Evolutionary conservation across 2,888 invertebrate species (phyloP), one percentile per base, ranked within the genome.

Genomic region (Polylopha cassiicola): DNA sequence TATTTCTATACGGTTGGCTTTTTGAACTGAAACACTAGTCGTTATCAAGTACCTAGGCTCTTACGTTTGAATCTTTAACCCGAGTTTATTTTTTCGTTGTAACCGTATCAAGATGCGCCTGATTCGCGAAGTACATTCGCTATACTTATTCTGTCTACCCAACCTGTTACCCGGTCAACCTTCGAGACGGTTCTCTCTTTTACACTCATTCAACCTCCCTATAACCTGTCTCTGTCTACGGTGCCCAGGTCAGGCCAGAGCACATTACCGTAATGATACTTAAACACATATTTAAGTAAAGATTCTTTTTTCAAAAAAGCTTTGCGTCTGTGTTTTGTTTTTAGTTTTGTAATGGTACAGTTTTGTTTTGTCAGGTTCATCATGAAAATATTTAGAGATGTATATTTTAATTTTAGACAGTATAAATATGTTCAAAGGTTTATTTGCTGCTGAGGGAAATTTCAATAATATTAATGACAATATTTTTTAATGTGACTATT

Each of bases 261-360:
- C 64, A 72, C 72, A 80, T 82, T 80, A 81, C 77, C 56, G 80
- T 85, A 84, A 85, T 84, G 78, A 82, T 81, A 82, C 79, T 76
- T 81, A 81, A 82, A 82, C 74, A 82, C 81, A 82, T 78, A 82
- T 84, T 81, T 82, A 81, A 80, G 81, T 81, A 71, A 77, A 76
- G 71, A 68, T 73, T 69, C 67, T 74, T 78, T 36, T 82, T 81
- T 81, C 64, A 55, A 73, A 80, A 77, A 77, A 74, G 68, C 59
- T 66, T 50, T 58, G 60, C 61, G 71, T 69, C 64, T 64, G 71
- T 56, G 60, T 58, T 56, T 53, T 50, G 51, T 50, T 44, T 20
- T 21, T 24, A 36, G 24, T 36, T 30, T 15, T 15, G 17, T 14
- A 15, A 36, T 15, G 10, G 21, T 21, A 13, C n/a, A n/a, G n/a